These are phyloP conservation scores for Periplaneta americana DNA, from an alignment of 1,140 invertebrate species.

Conservation along the genomic window DNA sequence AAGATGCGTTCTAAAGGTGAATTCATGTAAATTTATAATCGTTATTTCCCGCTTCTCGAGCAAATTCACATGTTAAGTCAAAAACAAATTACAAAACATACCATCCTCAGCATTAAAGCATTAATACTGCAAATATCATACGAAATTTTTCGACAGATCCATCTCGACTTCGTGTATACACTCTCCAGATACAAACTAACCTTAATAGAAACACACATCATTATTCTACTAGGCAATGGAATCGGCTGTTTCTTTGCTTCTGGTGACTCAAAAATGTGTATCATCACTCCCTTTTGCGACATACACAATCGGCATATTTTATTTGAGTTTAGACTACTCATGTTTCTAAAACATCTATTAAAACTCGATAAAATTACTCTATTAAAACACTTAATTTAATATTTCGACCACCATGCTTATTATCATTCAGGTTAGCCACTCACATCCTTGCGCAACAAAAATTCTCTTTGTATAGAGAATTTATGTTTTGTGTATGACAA, in stretches of 20 bases:
- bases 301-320: conserved; percentile 65
- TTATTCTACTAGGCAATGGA: conserved; percentile 59
- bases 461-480: too few relatives aligned
- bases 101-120: too few relatives aligned
- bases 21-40: too few relatives aligned
- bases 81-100: too few relatives aligned
- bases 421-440: not conserved
- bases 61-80: too few relatives aligned
- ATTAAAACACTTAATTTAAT: not conserved
- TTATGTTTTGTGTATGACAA: too few relatives aligned
- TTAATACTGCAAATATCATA: too few relatives aligned
- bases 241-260: conserved; percentile 33
- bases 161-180: not conserved
- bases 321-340: conserved; percentile 26
- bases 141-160: too few relatives aligned
- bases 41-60: too few relatives aligned
- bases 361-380: not conserved
- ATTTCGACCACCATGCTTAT: not conserved
- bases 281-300: conserved; percentile 50
- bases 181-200: conserved; percentile 37
- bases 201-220: conserved; percentile 65
- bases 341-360: not conserved
- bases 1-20: too few relatives aligned
- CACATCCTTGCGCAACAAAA: too few relatives aligned
- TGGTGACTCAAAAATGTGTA: conserved; percentile 56